A percentile compares a stretch with the other conserved stretches of the same genome.
phyloP scores from a whole-genome alignment of 2,113 vertebrate genomes.

The Archilochus colubris region DNA sequence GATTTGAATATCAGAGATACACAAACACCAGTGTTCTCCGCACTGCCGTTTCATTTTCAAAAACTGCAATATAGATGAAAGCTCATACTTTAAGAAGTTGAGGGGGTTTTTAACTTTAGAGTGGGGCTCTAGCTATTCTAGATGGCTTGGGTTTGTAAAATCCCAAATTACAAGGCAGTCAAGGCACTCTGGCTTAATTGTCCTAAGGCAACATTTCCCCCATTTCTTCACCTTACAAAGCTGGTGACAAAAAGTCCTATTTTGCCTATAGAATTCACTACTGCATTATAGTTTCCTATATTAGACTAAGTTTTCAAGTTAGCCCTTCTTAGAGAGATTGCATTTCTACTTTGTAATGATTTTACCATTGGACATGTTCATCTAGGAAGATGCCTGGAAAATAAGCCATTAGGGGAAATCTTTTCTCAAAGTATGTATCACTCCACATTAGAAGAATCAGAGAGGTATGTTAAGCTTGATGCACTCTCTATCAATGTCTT shows the following conservation, averaged over 20 bases:
- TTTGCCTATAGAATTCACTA: not conserved
- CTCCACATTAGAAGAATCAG: not conserved
- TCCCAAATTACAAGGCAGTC: not conserved
- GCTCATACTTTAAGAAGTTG: not conserved
- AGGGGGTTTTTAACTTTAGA: not conserved
- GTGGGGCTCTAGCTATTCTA: not conserved
- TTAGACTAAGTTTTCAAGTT: not conserved
- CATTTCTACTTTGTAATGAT: conserved; percentile 24
- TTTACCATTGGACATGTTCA: conserved; percentile 36
- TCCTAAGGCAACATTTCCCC: not conserved
- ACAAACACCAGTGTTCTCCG: not conserved
- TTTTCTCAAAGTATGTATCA: conserved; percentile 1
- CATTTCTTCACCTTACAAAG: not conserved
- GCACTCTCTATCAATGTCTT: conserved; percentile 39
- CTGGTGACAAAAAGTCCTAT: not conserved
- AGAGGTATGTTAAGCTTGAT: conserved; percentile 11
- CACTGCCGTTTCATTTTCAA: not conserved
- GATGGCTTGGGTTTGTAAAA: not conserved
- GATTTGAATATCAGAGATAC: not conserved
- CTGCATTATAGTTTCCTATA: not conserved
- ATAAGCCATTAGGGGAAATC: not conserved
- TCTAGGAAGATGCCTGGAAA: conserved; percentile 9
- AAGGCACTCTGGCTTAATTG: not conserved
- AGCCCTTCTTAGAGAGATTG: not conserved
- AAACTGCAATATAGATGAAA: not conserved